phyloP scores from a whole-genome alignment of 2,797 vertebrate species.

The Bradypus variegatus region DNA sequence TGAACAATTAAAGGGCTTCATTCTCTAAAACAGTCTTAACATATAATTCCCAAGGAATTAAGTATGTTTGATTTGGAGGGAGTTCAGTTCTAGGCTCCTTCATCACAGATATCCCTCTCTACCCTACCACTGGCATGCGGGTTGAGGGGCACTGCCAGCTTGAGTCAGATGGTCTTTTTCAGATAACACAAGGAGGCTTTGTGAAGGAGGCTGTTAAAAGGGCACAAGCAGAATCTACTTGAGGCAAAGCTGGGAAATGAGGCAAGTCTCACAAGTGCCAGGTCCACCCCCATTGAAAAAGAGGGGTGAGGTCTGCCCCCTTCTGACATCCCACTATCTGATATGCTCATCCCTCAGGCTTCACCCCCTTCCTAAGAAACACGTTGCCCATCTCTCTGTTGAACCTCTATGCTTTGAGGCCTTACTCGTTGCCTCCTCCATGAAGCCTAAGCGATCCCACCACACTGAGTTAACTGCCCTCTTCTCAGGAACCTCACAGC shows the following conservation, averaged over 20 bases:
- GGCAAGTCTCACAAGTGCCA: slow-evolving; percentile 30
- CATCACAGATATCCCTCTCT: neutral
- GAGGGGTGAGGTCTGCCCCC: neutral
- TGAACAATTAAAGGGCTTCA: neutral
- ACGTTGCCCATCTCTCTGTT: neutral
- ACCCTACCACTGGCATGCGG: neutral
- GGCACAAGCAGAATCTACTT: slow-evolving; percentile 38
- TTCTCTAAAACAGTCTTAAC: neutral
- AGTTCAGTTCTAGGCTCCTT: slow-evolving; percentile 3
- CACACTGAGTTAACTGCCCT: neutral
- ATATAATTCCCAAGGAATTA: slow-evolving; percentile 25
- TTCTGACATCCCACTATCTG: neutral
- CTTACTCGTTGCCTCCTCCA: neutral
- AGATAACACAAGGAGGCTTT: slow-evolving; percentile 58
- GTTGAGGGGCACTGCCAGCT: neutral
- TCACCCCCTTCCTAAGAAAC: slow-evolving; percentile 2
- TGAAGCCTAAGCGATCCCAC: neutral
- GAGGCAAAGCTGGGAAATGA: slow-evolving; percentile 44
- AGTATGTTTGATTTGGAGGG: slow-evolving; percentile 14
- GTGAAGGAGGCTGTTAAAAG: slow-evolving; percentile 39
- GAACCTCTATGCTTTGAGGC: neutral
- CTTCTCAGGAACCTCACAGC: neutral
- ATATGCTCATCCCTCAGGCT: neutral
- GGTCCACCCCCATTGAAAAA: neutral
- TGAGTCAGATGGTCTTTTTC: slow-evolving; percentile 45